Base-by-base conservation (phyloP, 2,888 invertebrate species). In the Spodoptera picta region DNA sequence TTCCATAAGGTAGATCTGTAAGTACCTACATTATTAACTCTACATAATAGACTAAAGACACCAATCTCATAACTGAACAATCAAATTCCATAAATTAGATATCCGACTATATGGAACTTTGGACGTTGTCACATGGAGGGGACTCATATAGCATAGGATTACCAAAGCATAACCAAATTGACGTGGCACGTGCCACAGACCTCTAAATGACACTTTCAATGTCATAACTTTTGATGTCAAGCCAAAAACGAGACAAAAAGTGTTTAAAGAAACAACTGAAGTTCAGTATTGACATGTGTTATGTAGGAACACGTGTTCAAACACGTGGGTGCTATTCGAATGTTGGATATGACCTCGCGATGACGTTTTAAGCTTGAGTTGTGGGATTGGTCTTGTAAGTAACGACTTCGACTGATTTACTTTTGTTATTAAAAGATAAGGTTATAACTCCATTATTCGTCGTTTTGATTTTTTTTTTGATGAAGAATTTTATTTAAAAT, bases 121-220 rank as follows among this genome's bases (percentile, higher is more conserved):
- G n/a, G 36, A 43, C 9, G 19, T 36, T 9, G 19, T 4, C n/a
- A 65, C 36, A 27, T 27, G 36, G 1, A 9, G 14, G 6, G n/a
- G 49, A 49, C n/a, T 36, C 9, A 7, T 1, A 36, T 44, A 12
- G 44, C 51, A 44, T 19, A 14, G 51, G 67, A 65, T 72, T 67
- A 67, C 23, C 9, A 36, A 31, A 31, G 45, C 55, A 72, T 10
- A 51, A 24, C 44, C 73, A 56, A 31, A 72, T 72, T 65, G 72
- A 56, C n/a, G 31, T 11, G 66, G 66, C 73, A 65, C 67, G 73
- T 72, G 67, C 73, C 66, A n/a, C 71, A 66, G 42, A 50, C 46
- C 24, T 44, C 4, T 10, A 9, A 50, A 66, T 36, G 43, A 49
- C 36, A 44, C 9, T 24, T 11, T 4, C 3, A 9, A 61, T 36